Conservation (phyloP, 1,140 invertebrate genomes). For the Zophobas atratus region DNA sequence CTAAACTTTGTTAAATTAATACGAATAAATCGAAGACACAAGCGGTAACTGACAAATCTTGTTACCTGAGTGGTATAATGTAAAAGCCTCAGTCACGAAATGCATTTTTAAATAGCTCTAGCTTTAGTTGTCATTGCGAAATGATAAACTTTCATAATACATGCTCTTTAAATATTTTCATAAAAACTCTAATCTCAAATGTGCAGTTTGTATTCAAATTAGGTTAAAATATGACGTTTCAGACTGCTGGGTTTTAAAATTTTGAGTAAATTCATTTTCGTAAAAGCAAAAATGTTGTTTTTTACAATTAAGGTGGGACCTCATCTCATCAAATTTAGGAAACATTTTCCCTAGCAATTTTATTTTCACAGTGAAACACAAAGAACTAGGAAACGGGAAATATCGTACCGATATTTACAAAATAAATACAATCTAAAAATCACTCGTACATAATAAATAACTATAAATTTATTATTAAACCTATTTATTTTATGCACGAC, state of each 20-base stretch:
- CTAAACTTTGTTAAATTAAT: not conserved
- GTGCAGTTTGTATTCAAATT: constrained; percentile 35
- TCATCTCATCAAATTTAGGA: not conserved
- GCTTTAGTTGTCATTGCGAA: constrained; percentile 24
- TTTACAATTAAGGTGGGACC: constrained; percentile 18
- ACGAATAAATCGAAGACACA: not conserved
- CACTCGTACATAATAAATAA: too few species aligned
- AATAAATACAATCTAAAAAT: too few species aligned
- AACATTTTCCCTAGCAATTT: too few species aligned
- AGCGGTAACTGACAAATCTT: constrained; percentile 10
- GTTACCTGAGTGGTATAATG: constrained; percentile 4
- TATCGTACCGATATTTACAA: too few species aligned
- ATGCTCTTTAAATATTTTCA: constrained; percentile 26
- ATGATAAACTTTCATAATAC: constrained; percentile 27
- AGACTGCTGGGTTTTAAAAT: constrained; percentile 8
- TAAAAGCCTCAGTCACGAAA: constrained; percentile 11
- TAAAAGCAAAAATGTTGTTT: constrained; percentile 21
- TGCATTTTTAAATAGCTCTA: constrained; percentile 10
- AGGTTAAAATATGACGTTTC: constrained; percentile 10
- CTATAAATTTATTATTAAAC: too few species aligned
- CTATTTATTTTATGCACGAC: too few species aligned
- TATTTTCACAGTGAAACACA: too few species aligned
- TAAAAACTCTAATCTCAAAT: constrained; percentile 24
- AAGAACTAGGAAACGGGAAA: too few species aligned
- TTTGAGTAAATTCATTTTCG: constrained; percentile 12